Evolutionary conservation across 2,888 invertebrate species (phyloP), one percentile per base, ranked within the genome.

Genomic region (Zaprionus obscuricornis): DNA sequence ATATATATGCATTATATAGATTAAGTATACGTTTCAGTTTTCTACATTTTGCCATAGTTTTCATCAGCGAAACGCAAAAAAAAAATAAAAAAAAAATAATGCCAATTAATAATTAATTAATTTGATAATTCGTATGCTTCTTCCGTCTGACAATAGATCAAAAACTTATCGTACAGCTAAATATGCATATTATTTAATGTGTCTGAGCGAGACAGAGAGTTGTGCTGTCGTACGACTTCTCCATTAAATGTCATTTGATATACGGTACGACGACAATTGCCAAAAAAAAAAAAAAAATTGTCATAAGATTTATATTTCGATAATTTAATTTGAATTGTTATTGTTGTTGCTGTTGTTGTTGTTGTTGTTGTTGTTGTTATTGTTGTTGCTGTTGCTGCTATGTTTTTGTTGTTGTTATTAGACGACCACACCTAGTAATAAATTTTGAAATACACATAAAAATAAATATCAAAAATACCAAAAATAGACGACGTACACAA

Each of bases 371-470:
- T n/a, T n/a, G 31, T 58, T 58, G 18, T 29, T 0, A 13, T 5
- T 7, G 4, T 2, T 16, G 18, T 16, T 20, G 20, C 13, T 50
- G 14, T n/a, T 26, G 17, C 16, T n/a, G n/a, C n/a, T n/a, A n/a
- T n/a, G n/a, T n/a, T n/a, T n/a, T 50, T 58, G 40, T 39, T 51
- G 39, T 47, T 54, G 17, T 22, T 36, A 29, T 20, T 31, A 10
- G 0, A 20, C 31, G 27, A 52, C 67, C 78, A 84, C 78, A 84
- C 78, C 78, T 77, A 34, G 39, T 71, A 51, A 77, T 77, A 71
- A 81, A 81, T 74, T 70, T 57, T 49, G 42, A 54, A 45, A 69
- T 66, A 62, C 37, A 47, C 20, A 65, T 49, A 31, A 40, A 56
- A 62, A 72, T 47, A 62, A 63, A 74, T 57, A 75, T 56, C 56